phyloP scores from a whole-genome alignment of 2,888 invertebrate species.

The Chelonus formosanus region DNA sequence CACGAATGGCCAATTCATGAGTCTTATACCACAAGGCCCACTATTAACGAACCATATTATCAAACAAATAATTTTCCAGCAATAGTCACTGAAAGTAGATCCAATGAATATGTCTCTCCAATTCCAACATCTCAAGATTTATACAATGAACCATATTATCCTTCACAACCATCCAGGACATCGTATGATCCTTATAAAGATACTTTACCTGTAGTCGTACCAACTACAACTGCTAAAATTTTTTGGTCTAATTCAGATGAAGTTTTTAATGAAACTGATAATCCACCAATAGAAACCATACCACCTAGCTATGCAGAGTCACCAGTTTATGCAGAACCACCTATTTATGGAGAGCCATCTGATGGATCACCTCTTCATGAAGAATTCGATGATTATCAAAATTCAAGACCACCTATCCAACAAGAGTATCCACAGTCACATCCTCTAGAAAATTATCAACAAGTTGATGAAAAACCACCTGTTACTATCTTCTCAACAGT shows the following conservation, averaged over 20 bases:
- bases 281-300: constrained; percentile 21
- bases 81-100: constrained; percentile 2
- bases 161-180: constrained; percentile 14
- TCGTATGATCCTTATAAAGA: constrained; percentile 19
- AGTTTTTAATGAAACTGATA: constrained; percentile 26
- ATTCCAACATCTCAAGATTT: constrained; percentile 18
- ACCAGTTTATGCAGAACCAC: too few relatives aligned
- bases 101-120: constrained; percentile 19
- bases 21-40: constrained; percentile 5
- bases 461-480: constrained; percentile 34
- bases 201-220: background rate
- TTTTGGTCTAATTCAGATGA: constrained; percentile 31
- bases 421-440: constrained; percentile 36
- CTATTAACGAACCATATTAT: constrained; percentile 28
- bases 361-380: background rate
- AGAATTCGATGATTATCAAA: constrained; percentile 8
- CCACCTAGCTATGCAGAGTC: background rate
- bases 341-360: background rate
- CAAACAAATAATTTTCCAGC: constrained; percentile 23
- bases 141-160: constrained; percentile 23
- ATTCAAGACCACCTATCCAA: constrained; percentile 11
- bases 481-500: constrained; percentile 22
- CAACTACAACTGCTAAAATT: constrained; percentile 13
- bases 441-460: constrained; percentile 44
- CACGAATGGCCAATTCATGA: constrained; percentile 21